A percentile compares a stretch with the other conserved stretches of the same genome.
These are phyloP conservation scores for Erpornis zantholeuca DNA, from an alignment of 2,113 vertebrate genomes.

Conservation along the genomic window DNA sequence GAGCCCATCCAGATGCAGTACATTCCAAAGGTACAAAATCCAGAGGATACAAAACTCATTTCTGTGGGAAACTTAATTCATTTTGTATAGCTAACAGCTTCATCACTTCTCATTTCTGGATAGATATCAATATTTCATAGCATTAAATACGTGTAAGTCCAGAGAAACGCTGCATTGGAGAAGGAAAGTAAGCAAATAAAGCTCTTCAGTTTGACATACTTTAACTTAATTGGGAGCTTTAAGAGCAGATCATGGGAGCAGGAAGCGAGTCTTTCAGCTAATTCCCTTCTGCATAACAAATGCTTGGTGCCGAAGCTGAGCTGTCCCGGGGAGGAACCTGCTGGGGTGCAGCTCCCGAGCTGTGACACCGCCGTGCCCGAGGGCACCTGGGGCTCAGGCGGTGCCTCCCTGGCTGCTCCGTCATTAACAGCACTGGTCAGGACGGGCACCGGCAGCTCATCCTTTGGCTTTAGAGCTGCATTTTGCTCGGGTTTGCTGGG, in stretches of 20 bases:
- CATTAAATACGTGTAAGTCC: not conserved
- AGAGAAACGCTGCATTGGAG: not conserved
- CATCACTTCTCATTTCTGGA: not conserved
- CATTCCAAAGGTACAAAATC: not conserved
- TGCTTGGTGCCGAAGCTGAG: not conserved
- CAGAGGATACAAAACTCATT: not conserved
- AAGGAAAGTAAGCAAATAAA: not conserved
- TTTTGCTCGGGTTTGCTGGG: not conserved
- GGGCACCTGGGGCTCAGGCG: not conserved
- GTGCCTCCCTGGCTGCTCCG: not conserved
- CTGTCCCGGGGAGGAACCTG: not conserved
- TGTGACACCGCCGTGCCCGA: not conserved
- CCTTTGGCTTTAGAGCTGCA: fast-evolving
- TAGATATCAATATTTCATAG: not conserved
- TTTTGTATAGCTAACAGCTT: not conserved
- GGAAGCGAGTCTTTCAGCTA: not conserved
- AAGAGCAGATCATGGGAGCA: not conserved
- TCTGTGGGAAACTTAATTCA: not conserved
- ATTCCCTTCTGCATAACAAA: not conserved
- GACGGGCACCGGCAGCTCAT: fast-evolving
- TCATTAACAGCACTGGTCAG: not conserved
- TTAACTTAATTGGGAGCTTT: not conserved
- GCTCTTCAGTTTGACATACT: not conserved
- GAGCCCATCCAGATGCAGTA: not conserved
- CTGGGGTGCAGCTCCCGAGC: not conserved